Conservation (phyloP, 2,113 vertebrate species). For the Aegotheles bennettii region DNA sequence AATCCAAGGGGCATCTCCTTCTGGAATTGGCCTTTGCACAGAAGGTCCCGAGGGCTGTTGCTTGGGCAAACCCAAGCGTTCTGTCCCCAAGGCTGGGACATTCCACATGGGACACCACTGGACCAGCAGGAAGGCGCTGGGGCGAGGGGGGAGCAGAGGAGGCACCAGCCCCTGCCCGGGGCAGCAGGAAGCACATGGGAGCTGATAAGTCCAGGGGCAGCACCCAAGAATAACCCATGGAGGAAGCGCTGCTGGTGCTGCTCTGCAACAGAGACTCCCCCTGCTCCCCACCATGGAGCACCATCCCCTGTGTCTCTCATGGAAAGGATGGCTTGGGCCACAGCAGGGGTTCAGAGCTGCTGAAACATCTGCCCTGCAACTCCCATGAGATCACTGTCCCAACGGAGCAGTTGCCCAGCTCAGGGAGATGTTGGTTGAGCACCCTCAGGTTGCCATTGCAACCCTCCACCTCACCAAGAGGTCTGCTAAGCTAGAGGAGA, state of each 20-base stretch:
- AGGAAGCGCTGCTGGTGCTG: background rate
- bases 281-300: accelerated
- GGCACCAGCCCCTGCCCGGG: background rate
- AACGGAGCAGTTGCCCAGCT: accelerated
- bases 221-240: background rate
- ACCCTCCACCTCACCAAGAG: background rate
- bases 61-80: too few species aligned
- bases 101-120: background rate
- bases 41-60: too few species aligned
- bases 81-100: background rate
- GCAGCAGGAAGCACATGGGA: slow-evolving; percentile 23
- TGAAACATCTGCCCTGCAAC: background rate
- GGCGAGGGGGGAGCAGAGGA: background rate
- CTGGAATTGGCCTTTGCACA: accelerated
- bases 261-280: background rate
- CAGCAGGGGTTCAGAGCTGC: background rate
- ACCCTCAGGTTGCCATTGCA: background rate
- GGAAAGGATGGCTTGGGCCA: background rate
- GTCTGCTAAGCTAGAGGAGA: background rate
- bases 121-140: background rate
- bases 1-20: background rate
- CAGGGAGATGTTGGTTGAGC: background rate
- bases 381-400: background rate
- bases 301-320: accelerated
- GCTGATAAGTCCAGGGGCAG: background rate